These are phyloP conservation scores for Apantesis nais DNA, from an alignment of 2,888 invertebrate genomes.

Conservation along the genomic window DNA sequence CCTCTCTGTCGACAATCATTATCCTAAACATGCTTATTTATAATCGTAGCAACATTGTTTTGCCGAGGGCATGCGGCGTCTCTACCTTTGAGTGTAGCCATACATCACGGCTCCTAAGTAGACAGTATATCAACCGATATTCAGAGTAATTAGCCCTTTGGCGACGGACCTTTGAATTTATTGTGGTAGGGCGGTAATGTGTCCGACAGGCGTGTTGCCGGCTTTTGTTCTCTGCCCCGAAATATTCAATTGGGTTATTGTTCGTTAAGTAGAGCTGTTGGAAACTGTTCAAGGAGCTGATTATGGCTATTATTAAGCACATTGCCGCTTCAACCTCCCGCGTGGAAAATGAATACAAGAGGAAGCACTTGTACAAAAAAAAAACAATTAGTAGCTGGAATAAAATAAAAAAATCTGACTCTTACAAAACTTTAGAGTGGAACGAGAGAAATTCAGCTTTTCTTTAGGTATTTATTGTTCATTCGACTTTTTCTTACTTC, in stretches of 20 bases:
- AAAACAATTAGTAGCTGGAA: too few relatives aligned
- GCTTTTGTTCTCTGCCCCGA: conserved; percentile 78
- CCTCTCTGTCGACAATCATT: conserved; percentile 70
- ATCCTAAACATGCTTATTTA: conserved; percentile 82
- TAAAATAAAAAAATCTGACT: too few relatives aligned
- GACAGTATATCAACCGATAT: conserved; percentile 85
- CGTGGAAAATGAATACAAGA: conserved; percentile 28
- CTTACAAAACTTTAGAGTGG: too few relatives aligned
- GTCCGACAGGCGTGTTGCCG: conserved; percentile 81
- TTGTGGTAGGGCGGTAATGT: conserved; percentile 82
- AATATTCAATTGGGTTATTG: conserved; percentile 78
- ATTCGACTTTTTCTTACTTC: too few relatives aligned
- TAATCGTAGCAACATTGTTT: conserved; percentile 72
- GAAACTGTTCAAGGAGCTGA: conserved; percentile 45
- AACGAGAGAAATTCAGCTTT: too few relatives aligned
- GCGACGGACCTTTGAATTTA: conserved; percentile 84
- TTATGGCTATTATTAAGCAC: conserved; percentile 43
- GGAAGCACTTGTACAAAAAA: conserved; percentile 7
- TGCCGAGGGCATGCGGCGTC: conserved; percentile 76
- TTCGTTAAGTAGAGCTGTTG: conserved; percentile 52
- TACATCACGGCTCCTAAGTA: conserved; percentile 84
- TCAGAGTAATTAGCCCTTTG: conserved; percentile 84
- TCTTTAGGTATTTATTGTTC: too few relatives aligned
- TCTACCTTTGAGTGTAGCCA: conserved; percentile 78
- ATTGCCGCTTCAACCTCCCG: conserved; percentile 23